Evolutionary conservation across 2,797 vertebrate species (phyloP), one percentile per base, ranked within the genome.

Genomic region (Coracias cyanogaster): DNA sequence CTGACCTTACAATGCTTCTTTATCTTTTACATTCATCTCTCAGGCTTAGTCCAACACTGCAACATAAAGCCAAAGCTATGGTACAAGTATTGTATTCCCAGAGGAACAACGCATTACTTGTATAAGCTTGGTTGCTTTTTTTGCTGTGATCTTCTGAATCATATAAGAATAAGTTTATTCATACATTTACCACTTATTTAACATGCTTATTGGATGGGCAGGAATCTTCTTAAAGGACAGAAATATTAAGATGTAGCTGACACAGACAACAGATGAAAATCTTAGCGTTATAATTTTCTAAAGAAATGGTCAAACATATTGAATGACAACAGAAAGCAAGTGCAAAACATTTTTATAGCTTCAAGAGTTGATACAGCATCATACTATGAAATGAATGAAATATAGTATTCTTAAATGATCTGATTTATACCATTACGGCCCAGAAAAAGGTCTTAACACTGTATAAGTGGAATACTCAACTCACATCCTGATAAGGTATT

Each of bases 191-290:
- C 57, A 76, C 29, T 92, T 95, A 90, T 95, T 97, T 94, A 94
- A 72, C 86, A 81, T 78, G 57, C 37, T 86, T 95, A 87, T 92
- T 95, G 84, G 95, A 94, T 89, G 54, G 65, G 46, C 64, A 94
- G 54, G 64, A 93, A 82, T 92, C 83, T 71, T 89, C 90, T 91
- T 71, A 82, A 89, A 87, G 73, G 62, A 90, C 37, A 84, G 82
- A 91, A 85, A 61, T 93, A 96, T 95, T 96, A 95, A 94, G 95
- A 96, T 67, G 60, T 94, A 91, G 80, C 52, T 95, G 93, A 95
- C 89, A 94, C 11, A 71, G 67, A 89, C 93, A 93, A 80, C 72
- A 90, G 81, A 92, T 48, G 18, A 96, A 93, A 94, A 85, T 72
- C 71, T 90, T 55, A 39, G 16, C 15, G 12, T 45, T 83, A 41